A percentile compares a stretch with the other conserved stretches of the same genome.
phyloP scores from a whole-genome alignment of 2,797 vertebrate genomes.

The Diglossa cyanea region DNA sequence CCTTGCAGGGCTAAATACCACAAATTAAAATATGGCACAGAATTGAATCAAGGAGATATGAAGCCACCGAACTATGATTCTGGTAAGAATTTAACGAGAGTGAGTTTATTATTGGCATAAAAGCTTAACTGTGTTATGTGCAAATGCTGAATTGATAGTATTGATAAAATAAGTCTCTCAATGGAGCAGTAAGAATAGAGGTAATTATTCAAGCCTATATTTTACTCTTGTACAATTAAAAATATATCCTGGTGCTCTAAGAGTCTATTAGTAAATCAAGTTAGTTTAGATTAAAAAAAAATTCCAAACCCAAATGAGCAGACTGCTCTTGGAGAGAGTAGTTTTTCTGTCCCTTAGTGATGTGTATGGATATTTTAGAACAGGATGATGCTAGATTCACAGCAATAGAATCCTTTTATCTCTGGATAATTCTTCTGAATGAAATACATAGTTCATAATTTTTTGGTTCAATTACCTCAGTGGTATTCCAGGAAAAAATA shows the following conservation, averaged over 20 bases:
- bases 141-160: background rate
- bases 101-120: background rate
- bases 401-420: background rate
- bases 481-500: background rate
- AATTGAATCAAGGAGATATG: constrained; percentile 97
- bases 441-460: background rate
- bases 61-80: constrained; percentile 98
- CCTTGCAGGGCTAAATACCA: constrained; percentile 93
- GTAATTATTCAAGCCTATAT: background rate
- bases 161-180: background rate
- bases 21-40: constrained; percentile 98
- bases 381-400: background rate
- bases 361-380: background rate
- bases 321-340: background rate
- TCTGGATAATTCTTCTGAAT: background rate
- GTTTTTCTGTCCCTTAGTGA: background rate
- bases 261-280: background rate
- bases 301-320: background rate
- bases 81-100: constrained; percentile 82
- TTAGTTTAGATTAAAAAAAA: background rate
- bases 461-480: background rate
- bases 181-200: background rate
- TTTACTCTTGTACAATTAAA: background rate
- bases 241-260: background rate
- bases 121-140: background rate